Evolutionary conservation across 2,113 vertebrate species (phyloP).

Genomic region (Scortum barcoo): DNA sequence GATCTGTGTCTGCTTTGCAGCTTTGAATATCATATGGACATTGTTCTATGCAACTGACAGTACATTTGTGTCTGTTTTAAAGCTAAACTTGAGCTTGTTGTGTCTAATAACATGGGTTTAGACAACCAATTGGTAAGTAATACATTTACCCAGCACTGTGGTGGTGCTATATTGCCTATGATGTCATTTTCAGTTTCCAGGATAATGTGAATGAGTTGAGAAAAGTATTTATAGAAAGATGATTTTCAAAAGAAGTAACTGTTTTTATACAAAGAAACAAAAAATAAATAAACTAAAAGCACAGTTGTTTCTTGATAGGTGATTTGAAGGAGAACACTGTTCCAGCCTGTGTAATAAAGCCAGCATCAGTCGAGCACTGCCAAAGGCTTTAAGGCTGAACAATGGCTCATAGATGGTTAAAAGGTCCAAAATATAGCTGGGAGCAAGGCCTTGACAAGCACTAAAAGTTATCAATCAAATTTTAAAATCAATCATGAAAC

Average conservation of each 20-base stretch:
- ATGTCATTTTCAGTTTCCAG: background rate
- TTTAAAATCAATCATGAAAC: slow-evolving; percentile 66
- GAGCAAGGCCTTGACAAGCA: slow-evolving; percentile 60
- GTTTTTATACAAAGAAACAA: slow-evolving; percentile 4
- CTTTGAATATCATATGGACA: background rate
- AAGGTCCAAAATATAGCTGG: slow-evolving; percentile 56
- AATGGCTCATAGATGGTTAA: slow-evolving; percentile 62
- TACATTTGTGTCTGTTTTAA: background rate
- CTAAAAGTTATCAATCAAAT: slow-evolving; percentile 73
- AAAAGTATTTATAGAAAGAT: background rate
- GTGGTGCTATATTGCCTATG: background rate
- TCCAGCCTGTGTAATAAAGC: slow-evolving; percentile 47
- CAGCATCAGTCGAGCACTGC: slow-evolving; percentile 18
- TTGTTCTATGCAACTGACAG: background rate
- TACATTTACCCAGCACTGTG: background rate
- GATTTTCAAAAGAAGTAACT: background rate
- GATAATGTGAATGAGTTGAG: background rate
- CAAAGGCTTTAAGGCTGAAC: slow-evolving; percentile 39
- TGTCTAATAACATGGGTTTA: background rate
- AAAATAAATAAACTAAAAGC: background rate
- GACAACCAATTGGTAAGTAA: background rate
- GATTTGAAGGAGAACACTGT: slow-evolving; percentile 53
- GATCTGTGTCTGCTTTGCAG: background rate
- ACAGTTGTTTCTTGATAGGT: slow-evolving; percentile 19
- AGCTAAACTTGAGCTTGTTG: background rate